phyloP scores from a whole-genome alignment of 2,113 vertebrate species.

The Myodes glareolus region DNA sequence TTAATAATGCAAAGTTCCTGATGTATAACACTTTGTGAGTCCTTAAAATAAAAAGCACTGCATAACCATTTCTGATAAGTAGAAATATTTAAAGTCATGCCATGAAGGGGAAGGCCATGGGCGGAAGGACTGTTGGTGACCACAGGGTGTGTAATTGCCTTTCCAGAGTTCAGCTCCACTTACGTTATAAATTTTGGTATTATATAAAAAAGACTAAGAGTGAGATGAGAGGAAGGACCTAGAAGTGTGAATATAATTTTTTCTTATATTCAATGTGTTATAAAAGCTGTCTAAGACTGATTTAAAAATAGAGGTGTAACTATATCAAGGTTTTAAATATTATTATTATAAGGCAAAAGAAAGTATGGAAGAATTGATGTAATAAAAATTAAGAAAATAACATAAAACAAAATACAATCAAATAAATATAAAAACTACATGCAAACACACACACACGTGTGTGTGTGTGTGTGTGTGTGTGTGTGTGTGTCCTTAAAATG shows the following conservation, averaged over 20 bases:
- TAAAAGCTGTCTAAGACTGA: conserved; percentile 32
- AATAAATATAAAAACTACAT: conserved; percentile 31
- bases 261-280: conserved; percentile 21
- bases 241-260: not conserved
- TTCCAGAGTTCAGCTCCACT: conserved; percentile 14
- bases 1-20: conserved; percentile 29
- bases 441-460: not conserved
- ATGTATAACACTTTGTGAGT: not conserved
- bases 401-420: not conserved
- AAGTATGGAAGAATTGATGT: not conserved
- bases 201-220: conserved; percentile 37
- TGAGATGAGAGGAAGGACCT: conserved; percentile 1
- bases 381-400: not conserved
- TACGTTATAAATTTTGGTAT: conserved; percentile 30
- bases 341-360: conserved; percentile 46
- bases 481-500: not conserved
- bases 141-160: conserved; percentile 21
- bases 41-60: not conserved
- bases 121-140: not conserved
- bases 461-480: not conserved
- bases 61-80: conserved; percentile 11
- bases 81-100: conserved; percentile 25
- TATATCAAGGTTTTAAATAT: conserved; percentile 49
- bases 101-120: not conserved
- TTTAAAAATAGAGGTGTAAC: conserved; percentile 14